These are phyloP conservation scores for Liparis tanakae DNA, from an alignment of 2,797 vertebrate genomes.

Conservation along the genomic window DNA sequence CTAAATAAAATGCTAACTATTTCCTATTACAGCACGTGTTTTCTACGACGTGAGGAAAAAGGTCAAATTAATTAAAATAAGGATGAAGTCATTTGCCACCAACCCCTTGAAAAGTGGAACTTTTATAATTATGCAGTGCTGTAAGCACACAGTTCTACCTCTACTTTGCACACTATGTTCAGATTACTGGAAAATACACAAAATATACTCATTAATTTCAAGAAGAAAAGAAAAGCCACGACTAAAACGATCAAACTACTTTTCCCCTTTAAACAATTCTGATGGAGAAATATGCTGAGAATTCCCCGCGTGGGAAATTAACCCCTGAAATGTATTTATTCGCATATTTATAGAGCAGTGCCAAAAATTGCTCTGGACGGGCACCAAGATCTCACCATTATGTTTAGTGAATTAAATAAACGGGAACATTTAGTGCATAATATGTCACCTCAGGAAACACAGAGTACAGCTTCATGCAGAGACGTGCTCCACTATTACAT, in stretches of 20 bases:
- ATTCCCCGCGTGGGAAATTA: conserved; percentile 42
- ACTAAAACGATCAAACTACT: conserved; percentile 1
- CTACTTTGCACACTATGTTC: neutral
- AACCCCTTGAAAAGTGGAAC: conserved; percentile 15
- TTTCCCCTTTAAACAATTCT: conserved; percentile 13
- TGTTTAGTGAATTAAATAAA: conserved; percentile 49
- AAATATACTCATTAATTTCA: conserved; percentile 15
- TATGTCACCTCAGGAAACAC: conserved; percentile 39
- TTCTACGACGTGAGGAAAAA: conserved; percentile 17
- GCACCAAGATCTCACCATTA: conserved; percentile 40
- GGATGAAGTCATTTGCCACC: conserved; percentile 15
- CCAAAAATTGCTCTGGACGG: conserved; percentile 44
- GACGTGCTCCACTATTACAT: conserved; percentile 7
- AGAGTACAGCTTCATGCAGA: neutral
- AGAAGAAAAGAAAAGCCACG: neutral
- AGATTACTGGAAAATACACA: conserved; percentile 5
- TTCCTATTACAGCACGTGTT: conserved; percentile 4
- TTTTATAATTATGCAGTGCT: neutral
- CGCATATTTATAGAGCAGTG: conserved; percentile 16
- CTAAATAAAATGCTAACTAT: conserved; percentile 14
- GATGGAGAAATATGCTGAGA: conserved; percentile 15
- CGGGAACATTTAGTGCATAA: conserved; percentile 44
- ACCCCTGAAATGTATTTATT: conserved; percentile 37
- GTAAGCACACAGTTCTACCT: neutral
- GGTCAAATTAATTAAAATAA: conserved; percentile 18